Evolutionary conservation across 2,113 vertebrate species (phyloP).

Genomic region (Hydrochoerus hydrochaeris): DNA sequence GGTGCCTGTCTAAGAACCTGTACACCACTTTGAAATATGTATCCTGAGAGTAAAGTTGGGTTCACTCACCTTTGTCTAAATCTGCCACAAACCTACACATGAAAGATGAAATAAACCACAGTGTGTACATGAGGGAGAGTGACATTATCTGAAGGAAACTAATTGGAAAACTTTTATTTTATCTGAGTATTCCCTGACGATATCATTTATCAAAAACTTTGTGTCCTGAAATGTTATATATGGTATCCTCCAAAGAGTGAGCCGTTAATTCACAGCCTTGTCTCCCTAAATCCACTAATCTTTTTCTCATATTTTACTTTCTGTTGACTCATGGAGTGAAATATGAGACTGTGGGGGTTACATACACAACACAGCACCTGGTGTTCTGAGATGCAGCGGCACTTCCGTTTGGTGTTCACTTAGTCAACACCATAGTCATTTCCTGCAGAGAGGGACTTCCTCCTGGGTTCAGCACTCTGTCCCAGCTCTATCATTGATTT

Average conservation of each 20-base stretch:
- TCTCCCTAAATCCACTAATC: conserved; percentile 53
- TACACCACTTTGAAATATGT: conserved; percentile 65
- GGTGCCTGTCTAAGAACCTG: conserved; percentile 53
- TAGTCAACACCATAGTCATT: accelerated
- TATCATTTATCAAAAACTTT: conserved; percentile 69
- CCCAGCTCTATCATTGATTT: background rate
- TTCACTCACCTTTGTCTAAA: conserved; percentile 71
- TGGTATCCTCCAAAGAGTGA: conserved; percentile 44
- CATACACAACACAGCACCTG: background rate
- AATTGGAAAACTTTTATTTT: conserved; percentile 74
- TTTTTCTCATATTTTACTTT: conserved; percentile 62
- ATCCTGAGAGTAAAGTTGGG: conserved; percentile 64
- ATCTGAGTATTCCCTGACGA: conserved; percentile 60
- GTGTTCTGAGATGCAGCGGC: background rate
- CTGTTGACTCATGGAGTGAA: conserved; percentile 36
- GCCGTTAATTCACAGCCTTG: conserved; percentile 66
- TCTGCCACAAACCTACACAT: conserved; percentile 31
- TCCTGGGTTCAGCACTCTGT: background rate
- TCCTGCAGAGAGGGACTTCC: background rate
- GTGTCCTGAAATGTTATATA: conserved; percentile 55
- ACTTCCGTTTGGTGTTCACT: background rate
- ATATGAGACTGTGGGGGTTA: background rate
- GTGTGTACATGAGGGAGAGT: conserved; percentile 52
- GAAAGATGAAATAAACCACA: conserved; percentile 66
- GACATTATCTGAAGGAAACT: conserved; percentile 72